These are phyloP conservation scores for Holocentrus rufus DNA, from an alignment of 2,797 vertebrate species.

Conservation along the genomic window DNA sequence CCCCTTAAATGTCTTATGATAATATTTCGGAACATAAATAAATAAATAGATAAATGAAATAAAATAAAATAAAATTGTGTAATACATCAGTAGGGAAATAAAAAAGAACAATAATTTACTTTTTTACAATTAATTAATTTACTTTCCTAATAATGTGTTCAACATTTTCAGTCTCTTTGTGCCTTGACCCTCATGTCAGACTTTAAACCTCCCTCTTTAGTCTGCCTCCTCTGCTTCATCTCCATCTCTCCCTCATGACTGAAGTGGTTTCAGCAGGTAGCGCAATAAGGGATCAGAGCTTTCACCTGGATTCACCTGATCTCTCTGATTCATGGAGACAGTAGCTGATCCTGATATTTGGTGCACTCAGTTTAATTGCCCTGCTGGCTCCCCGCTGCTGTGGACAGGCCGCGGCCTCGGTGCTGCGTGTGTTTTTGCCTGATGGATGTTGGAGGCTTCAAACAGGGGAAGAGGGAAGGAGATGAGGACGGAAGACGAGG, in stretches of 20 bases:
- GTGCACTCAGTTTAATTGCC: constrained; percentile 57
- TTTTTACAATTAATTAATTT: too few relatives aligned
- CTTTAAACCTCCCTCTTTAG: constrained; percentile 23
- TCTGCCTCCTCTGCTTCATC: constrained; percentile 36
- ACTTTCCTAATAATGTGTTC: constrained; percentile 6
- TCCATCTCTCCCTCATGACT: constrained; percentile 46
- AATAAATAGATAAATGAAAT: too few relatives aligned
- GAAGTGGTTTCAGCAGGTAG: constrained; percentile 59
- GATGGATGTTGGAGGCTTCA: constrained; percentile 71
- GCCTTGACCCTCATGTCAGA: constrained; percentile 7
- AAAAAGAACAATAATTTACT: too few relatives aligned
- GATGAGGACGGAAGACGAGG: constrained; percentile 11
- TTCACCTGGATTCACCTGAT: constrained; percentile 69
- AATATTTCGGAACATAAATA: too few relatives aligned
- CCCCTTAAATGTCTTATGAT: too few relatives aligned
- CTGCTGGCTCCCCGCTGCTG: constrained; percentile 45
- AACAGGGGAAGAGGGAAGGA: constrained; percentile 42
- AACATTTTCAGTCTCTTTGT: constrained; percentile 17
- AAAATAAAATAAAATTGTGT: too few relatives aligned
- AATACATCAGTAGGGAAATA: too few relatives aligned
- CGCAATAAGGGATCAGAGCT: constrained; percentile 66
- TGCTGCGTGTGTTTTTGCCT: constrained; percentile 58
- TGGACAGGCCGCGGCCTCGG: constrained; percentile 8
- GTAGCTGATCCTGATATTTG: constrained; percentile 66
- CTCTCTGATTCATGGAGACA: constrained; percentile 69